Evolutionary conservation across 2,797 vertebrate species (phyloP).

Genomic region (Sebastes kiyomatsui): DNA sequence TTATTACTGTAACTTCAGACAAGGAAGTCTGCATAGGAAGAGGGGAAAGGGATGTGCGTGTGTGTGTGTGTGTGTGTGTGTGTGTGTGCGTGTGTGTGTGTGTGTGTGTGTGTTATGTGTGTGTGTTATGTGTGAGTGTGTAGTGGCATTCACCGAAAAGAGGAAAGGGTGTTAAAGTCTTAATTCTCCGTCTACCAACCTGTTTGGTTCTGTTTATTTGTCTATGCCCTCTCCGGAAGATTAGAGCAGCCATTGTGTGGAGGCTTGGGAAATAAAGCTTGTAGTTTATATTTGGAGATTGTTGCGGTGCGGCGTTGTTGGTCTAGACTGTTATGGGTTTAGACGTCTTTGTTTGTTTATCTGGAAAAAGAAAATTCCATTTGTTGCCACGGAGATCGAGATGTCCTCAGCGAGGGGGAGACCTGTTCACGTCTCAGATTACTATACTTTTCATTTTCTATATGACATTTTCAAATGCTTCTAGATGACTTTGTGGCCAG

Average conservation of each 20-base stretch:
- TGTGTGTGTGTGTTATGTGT: neutral
- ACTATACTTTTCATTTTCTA: neutral
- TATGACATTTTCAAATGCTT: neutral
- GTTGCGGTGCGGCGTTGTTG: slow-evolving; percentile 42
- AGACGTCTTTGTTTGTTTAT: slow-evolving; percentile 65
- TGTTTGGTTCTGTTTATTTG: slow-evolving; percentile 60
- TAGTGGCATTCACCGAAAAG: slow-evolving; percentile 50
- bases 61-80: slow-evolving; percentile 13
- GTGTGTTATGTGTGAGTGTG: slow-evolving; percentile 6
- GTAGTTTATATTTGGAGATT: slow-evolving; percentile 62
- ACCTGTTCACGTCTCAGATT: neutral
- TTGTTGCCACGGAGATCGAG: slow-evolving; percentile 19
- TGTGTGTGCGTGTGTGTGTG: neutral
- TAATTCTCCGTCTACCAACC: slow-evolving; percentile 56
- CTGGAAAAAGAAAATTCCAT: slow-evolving; percentile 24
- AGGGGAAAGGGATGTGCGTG: slow-evolving; percentile 57
- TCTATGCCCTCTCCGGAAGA: slow-evolving; percentile 48
- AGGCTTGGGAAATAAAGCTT: slow-evolving; percentile 55
- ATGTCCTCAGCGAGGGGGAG: neutral
- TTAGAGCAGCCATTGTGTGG: slow-evolving; percentile 59
- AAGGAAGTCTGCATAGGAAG: slow-evolving; percentile 70
- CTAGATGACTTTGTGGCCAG: neutral
- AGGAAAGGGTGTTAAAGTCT: slow-evolving; percentile 70
- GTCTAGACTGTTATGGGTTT: slow-evolving; percentile 54
- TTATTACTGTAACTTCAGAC: slow-evolving; percentile 65